A percentile compares a stretch with the other conserved stretches of the same genome.
phyloP scores from a whole-genome alignment of 1,140 invertebrate species.

The Cydia pomonella region DNA sequence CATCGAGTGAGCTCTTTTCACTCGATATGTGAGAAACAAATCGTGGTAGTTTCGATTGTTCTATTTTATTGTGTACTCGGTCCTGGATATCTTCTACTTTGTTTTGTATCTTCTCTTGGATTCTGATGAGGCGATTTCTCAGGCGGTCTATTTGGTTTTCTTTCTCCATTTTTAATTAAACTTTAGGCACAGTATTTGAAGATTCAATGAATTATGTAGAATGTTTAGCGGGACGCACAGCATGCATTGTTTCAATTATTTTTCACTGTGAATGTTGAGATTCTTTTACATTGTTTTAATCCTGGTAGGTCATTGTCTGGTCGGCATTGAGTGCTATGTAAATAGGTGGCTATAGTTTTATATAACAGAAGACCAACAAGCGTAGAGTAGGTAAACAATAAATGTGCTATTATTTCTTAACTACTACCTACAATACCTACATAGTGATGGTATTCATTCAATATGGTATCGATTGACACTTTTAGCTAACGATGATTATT shows the following conservation, averaged over 20 bases:
- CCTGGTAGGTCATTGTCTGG: not conserved
- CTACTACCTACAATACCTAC: no score
- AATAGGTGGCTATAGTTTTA: not conserved
- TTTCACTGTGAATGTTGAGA: slow-evolving; percentile 2
- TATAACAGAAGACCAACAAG: not conserved
- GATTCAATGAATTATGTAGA: not conserved
- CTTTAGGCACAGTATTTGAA: not conserved
- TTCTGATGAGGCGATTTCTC: slow-evolving; percentile 63
- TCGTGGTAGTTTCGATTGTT: slow-evolving; percentile 62
- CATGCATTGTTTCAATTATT: slow-evolving; percentile 42
- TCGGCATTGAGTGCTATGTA: not conserved
- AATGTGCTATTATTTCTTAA: not conserved
- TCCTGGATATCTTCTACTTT: slow-evolving; percentile 74
- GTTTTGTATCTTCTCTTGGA: slow-evolving; percentile 75
- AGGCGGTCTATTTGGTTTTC: slow-evolving; percentile 72
- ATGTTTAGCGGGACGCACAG: not conserved
- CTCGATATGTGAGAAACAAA: slow-evolving; percentile 72
- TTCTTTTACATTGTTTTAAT: slow-evolving; percentile 27
- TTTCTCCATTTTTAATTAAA: slow-evolving; percentile 43
- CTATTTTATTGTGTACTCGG: slow-evolving; percentile 71
- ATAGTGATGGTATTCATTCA: no score
- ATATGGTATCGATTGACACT: no score
- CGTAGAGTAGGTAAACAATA: not conserved
- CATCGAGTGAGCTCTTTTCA: slow-evolving; percentile 52
- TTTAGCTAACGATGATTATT: no score